Evolutionary conservation across 2,797 vertebrate genomes (phyloP).

Genomic region (Gallinago solitaria): DNA sequence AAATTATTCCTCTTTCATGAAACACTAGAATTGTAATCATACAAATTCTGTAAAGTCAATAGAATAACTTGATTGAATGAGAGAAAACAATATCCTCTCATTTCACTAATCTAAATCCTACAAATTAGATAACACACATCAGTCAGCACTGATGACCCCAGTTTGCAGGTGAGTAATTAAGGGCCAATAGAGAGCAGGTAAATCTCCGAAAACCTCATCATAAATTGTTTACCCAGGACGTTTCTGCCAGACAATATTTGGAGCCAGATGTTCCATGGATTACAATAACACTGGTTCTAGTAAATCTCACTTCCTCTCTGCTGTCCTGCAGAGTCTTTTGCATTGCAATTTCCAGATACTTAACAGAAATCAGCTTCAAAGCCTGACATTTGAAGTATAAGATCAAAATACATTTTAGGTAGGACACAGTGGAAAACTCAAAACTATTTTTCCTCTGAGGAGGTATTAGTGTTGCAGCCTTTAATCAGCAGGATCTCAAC

Average conservation of each 20-base stretch:
- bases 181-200: neutral
- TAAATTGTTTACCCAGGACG: neutral
- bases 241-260: neutral
- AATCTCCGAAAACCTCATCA: neutral
- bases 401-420: neutral
- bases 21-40: neutral
- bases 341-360: neutral
- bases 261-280: neutral
- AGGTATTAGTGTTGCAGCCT: neutral
- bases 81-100: neutral
- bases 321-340: neutral
- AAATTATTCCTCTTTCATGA: neutral
- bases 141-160: neutral
- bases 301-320: neutral
- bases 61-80: neutral
- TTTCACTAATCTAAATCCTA: neutral
- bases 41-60: neutral
- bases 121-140: neutral
- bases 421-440: neutral
- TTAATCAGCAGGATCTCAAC: neutral
- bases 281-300: neutral
- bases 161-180: neutral
- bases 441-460: neutral
- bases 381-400: neutral
- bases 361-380: neutral